Conservation (phyloP, 2,113 vertebrate genomes). For the Aphelocoma coerulescens region DNA sequence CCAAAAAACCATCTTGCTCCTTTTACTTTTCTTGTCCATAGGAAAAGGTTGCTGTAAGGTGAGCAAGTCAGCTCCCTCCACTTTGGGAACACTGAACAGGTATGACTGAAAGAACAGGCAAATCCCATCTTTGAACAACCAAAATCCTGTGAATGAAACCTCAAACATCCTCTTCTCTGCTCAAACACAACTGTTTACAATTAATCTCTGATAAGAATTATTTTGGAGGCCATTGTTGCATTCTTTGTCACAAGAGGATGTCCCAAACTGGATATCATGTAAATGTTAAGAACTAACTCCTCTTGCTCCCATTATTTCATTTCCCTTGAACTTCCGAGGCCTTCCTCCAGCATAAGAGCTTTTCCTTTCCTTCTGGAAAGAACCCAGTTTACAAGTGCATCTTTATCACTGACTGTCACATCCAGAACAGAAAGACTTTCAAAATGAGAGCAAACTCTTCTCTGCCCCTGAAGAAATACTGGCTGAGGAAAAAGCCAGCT, state of each 20-base stretch:
- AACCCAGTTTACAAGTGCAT: background rate
- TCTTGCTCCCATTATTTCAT: background rate
- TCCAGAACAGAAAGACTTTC: background rate
- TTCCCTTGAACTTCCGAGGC: background rate
- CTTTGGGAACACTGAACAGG: background rate
- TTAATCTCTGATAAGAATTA: background rate
- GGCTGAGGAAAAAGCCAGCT: background rate
- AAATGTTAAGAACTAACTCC: background rate
- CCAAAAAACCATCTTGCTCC: background rate
- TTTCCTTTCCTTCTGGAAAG: background rate
- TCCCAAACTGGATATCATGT: background rate
- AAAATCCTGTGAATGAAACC: background rate
- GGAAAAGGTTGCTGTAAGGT: background rate
- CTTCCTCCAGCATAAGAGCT: background rate
- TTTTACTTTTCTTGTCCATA: background rate
- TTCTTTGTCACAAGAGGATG: background rate
- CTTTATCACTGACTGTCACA: background rate
- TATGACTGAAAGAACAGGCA: background rate
- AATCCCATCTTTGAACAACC: background rate
- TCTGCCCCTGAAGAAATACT: background rate
- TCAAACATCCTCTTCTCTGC: background rate
- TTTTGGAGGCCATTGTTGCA: fast-evolving
- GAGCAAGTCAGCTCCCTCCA: background rate
- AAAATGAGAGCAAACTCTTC: background rate
- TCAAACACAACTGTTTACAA: background rate